Percentiles rank a stretch among this genome's conserved stretches.
Conservation (phyloP, 1,140 invertebrate species). For the Fragariocoptes setiger region DNA sequence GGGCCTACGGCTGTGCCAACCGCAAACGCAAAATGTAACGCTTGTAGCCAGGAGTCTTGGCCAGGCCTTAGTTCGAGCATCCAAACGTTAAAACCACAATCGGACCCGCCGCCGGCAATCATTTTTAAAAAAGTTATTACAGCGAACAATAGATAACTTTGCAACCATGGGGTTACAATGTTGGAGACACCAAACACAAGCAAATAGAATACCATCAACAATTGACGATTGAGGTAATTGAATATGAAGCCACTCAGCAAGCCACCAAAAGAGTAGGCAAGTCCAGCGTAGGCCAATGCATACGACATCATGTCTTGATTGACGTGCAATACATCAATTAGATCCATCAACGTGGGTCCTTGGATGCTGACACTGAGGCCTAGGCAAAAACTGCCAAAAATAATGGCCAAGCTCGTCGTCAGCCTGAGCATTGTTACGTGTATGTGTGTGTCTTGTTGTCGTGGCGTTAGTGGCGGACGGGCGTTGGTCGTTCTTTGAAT, state of each 20-base stretch:
- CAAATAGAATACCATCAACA: conserved; percentile 3
- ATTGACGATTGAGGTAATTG: conserved; percentile 8
- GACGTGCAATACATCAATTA: neutral
- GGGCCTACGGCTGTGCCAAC: conserved; percentile 23
- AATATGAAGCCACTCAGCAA: conserved; percentile 4
- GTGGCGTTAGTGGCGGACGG: no score
- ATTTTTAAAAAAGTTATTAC: conserved; percentile 3
- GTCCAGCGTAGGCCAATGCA: neutral
- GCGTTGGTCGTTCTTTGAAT: no score
- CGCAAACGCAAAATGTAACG: conserved; percentile 23
- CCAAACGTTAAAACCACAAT: conserved; percentile 20
- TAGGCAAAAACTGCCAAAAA: neutral
- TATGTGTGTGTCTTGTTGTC: neutral
- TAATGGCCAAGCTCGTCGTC: neutral
- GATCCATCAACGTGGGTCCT: neutral
- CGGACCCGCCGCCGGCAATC: conserved; percentile 4
- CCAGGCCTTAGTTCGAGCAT: conserved; percentile 21
- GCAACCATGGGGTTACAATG: conserved; percentile 3
- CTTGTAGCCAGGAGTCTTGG: conserved; percentile 17
- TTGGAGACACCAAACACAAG: conserved; percentile 4
- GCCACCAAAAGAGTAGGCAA: neutral
- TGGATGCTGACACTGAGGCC: neutral
- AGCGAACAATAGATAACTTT: conserved; percentile 1
- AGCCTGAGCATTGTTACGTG: neutral
- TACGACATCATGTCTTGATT: neutral